Base-by-base conservation (phyloP, 2,797 vertebrate species). In the Champsocephalus esox region DNA sequence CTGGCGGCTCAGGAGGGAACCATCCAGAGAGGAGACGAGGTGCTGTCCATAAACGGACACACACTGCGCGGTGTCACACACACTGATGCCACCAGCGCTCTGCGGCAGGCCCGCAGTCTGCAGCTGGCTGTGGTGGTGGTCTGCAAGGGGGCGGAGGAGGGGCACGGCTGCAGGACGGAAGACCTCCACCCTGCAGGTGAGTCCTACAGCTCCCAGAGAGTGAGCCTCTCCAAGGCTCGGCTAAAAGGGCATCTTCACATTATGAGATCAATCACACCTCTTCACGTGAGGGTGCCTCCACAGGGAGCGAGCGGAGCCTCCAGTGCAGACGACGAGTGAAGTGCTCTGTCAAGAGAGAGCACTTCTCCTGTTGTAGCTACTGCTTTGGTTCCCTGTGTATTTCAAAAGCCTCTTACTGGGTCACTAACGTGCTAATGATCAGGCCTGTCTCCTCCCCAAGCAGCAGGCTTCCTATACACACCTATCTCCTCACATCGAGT, bases 1-100 rank as follows among this genome's bases (percentile, higher is more conserved):
- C 88, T 99, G 82, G 97, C 97, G 0, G 95, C 93, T 71, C 96
- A 97, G 89, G 97, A 99, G 87, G 98, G 98, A n/a, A 99, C 98
- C 12, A 97, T 99, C 56, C 94, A 96, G 88, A 98, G 96, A 90
- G 97, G 97, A 59, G 96, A 96, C 0, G 96, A 97, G 89, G 96
- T 99, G 1, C 81, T 99, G 66, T 99, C 98, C 9, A 96, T 99
- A 78, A 99, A 99, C 0, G 98, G 98, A 12, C 96, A 97, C 77
- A 96, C 94, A 0, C 94, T 99, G 43, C 96, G 95, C 63, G 94
- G 95, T 0, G 86, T 94, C 0, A 96, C 95, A 0, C 98, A 99
- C 77, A 86, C 55, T 0, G 95, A 97, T 0, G 97, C 96, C 50
- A 96, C 96, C 3, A 91, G 92, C 0, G 94, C 95, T 56, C 81